These are phyloP conservation scores for Goniozus legneri DNA, from an alignment of 1,140 invertebrate genomes.

Conservation along the genomic window DNA sequence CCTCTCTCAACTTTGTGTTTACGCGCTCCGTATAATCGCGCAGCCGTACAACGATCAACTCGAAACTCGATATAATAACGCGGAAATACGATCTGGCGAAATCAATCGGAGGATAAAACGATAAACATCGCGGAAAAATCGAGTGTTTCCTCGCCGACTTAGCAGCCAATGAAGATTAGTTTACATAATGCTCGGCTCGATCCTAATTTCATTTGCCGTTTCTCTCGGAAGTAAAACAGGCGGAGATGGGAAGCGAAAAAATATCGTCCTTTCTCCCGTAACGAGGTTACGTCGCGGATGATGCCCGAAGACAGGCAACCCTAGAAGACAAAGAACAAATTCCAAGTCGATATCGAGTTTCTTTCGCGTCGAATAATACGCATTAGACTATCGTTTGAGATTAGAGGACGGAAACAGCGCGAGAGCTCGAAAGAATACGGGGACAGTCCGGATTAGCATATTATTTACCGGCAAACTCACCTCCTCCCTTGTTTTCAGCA, in stretches of 20 bases:
- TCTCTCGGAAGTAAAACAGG: too few relatives aligned
- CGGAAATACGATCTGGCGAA: too few relatives aligned
- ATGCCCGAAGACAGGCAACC: not conserved
- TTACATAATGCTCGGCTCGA: too few relatives aligned
- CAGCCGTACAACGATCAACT: too few relatives aligned
- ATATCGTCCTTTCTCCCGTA: conserved; percentile 7
- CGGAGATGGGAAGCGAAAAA: conserved; percentile 14
- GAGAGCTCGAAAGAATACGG: conserved; percentile 5
- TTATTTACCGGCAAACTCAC: conserved; percentile 35
- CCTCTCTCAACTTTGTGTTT: too few relatives aligned
- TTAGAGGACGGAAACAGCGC: conserved; percentile 20
- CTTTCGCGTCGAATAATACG: conserved; percentile 23
- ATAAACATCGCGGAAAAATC: conserved; percentile 18
- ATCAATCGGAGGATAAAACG: too few relatives aligned
- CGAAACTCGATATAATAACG: too few relatives aligned
- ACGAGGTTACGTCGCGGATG: conserved; percentile 8
- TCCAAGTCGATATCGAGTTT: conserved; percentile 25
- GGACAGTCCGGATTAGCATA: conserved; percentile 41
- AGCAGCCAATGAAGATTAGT: too few relatives aligned
- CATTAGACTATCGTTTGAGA: conserved; percentile 27
- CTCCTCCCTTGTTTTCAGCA: too few relatives aligned
- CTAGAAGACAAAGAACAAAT: conserved; percentile 11
- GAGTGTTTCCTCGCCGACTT: conserved; percentile 10
- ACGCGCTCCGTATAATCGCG: too few relatives aligned
- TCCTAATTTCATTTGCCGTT: too few relatives aligned